Percentiles rank a stretch among this genome's conserved stretches.
Conservation (phyloP, 2,888 invertebrate species). For the Sinotaia quadrata region DNA sequence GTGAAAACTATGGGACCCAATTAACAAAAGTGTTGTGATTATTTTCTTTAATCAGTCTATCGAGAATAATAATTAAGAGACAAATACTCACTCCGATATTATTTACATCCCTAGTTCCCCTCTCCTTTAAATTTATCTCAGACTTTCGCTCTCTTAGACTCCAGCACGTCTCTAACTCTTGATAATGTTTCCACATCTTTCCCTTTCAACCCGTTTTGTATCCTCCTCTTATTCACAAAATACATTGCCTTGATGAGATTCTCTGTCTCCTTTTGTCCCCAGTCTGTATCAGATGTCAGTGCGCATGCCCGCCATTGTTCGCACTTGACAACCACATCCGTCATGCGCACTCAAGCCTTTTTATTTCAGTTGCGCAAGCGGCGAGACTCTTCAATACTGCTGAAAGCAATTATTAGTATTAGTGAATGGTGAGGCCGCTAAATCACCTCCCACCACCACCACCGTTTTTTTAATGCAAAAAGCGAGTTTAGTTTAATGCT, state of each 20-base stretch:
- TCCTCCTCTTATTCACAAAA: background rate
- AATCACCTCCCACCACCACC: too few species aligned
- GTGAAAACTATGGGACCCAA: too few species aligned
- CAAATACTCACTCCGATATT: too few species aligned
- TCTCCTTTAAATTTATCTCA: background rate
- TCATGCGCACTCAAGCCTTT: slow-evolving; percentile 19
- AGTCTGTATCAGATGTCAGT: slow-evolving; percentile 12
- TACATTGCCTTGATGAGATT: background rate
- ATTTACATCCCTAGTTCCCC: background rate
- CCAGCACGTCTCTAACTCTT: slow-evolving; percentile 11
- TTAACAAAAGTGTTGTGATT: too few species aligned
- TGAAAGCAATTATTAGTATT: too few species aligned
- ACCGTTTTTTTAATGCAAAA: too few species aligned
- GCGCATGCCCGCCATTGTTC: slow-evolving; percentile 19
- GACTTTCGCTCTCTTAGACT: slow-evolving; percentile 6
- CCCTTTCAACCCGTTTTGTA: background rate
- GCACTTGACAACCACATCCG: slow-evolving; percentile 28
- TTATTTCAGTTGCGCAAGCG: slow-evolving; percentile 4
- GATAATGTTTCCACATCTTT: background rate
- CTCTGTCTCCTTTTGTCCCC: slow-evolving; percentile 7
- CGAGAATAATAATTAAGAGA: too few species aligned
- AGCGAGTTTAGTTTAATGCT: too few species aligned
- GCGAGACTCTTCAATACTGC: too few species aligned
- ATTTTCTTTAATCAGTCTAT: too few species aligned
- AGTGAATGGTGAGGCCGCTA: too few species aligned